Evolutionary conservation across 30 jellyfish, hydroid and myxozoan species (phyloP), one percentile per base, ranked within the genome.

Genomic region (Chrysaora quinquecirrha): DNA sequence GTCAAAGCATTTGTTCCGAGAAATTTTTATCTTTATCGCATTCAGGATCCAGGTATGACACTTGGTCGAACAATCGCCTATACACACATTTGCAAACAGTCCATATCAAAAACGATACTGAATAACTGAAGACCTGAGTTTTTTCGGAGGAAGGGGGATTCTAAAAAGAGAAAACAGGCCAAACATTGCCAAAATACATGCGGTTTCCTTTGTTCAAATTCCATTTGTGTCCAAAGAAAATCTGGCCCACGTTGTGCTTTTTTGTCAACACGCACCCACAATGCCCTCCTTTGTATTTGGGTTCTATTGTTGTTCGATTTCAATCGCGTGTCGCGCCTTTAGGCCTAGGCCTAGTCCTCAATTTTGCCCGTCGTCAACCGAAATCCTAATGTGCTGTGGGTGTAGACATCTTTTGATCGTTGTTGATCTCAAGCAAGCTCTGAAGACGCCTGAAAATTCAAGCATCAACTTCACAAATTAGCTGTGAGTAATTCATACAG

Each of bases 331-430:
- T 43, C 65, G 31, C 34, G 83, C 83, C 77, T 75, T 80, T 80
- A 80, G 90, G 90, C 90, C 90, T 80, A 65, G 90, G 90, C 90
- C 90, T 80, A 80, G 90, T 69, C 90, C 73, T 69, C 29, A 52
- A 43, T 78, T 78, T 74, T 46, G 90, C 50, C 64, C 76, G 82
- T 48, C 74, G 33, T 80, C 81, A 50, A 49, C 27, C 77, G 67
- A 80, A 65, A 30, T 29, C 76, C 75, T 75, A 48, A 75, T 50
- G 64, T 30, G 90, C 83, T 79, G 84, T 66, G 63, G 24, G 82
- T 38, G n/a, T 11, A 64, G 82, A 9, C 54, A 38, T 3, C 2
- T 52, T 3, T 10, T 20, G 68, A 52, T 52, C 68, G 9, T 52
- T 19, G 25, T 52, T 52, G 12, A 25, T 52, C 27, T 25, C 7